Evolutionary conservation across 1,140 invertebrate species (phyloP).

Genomic region (Drosophila repletoides): DNA sequence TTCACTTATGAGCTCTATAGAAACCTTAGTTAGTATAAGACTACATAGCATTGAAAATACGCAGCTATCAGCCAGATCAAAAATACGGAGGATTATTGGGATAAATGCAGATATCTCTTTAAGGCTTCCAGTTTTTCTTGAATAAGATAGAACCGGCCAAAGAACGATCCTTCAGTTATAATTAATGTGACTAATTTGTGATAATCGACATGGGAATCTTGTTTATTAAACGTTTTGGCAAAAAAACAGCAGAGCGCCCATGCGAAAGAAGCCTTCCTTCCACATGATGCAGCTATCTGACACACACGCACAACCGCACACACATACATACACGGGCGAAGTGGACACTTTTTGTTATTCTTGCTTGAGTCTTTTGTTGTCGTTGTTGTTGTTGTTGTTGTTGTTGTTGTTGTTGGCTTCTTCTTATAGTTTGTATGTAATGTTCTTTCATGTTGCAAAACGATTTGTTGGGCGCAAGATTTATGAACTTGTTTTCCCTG

Average conservation of each 20-base stretch:
- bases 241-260: not conserved
- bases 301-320: slow-evolving; percentile 18
- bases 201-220: slow-evolving; percentile 71
- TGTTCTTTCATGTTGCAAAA: slow-evolving; percentile 79
- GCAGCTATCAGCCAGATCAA: no score
- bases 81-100: not conserved
- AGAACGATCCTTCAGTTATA: slow-evolving; percentile 38
- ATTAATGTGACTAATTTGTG: slow-evolving; percentile 74
- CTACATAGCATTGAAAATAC: no score
- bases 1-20: no score
- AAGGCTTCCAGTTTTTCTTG: slow-evolving; percentile 6
- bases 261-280: not conserved
- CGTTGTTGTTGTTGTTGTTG: slow-evolving; percentile 19
- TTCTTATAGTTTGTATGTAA: slow-evolving; percentile 61
- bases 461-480: slow-evolving; percentile 80
- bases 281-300: slow-evolving; percentile 25
- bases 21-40: no score
- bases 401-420: slow-evolving; percentile 19
- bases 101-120: slow-evolving; percentile 2
- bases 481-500: slow-evolving; percentile 81
- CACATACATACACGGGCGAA: slow-evolving; percentile 6
- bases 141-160: slow-evolving; percentile 20
- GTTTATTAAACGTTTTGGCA: slow-evolving; percentile 70
- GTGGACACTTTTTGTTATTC: slow-evolving; percentile 47
- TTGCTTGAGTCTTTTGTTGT: slow-evolving; percentile 40